A percentile compares a stretch with the other conserved stretches of the same genome.
phyloP scores from a whole-genome alignment of 2,888 invertebrate species.

The Hydraecia micacea region DNA sequence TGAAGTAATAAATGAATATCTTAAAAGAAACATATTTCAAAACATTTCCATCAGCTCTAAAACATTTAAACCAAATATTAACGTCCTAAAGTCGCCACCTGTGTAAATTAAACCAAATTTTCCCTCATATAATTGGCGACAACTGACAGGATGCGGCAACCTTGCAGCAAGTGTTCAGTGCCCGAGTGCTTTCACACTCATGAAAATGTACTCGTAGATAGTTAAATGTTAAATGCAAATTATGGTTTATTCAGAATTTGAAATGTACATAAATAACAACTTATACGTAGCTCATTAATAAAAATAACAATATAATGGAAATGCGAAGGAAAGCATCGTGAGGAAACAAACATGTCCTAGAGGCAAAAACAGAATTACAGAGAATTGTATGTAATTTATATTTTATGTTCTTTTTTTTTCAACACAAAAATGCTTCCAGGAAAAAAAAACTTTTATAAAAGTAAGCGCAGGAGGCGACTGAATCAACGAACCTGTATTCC shows the following conservation, averaged over 20 bases:
- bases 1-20: no score
- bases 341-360: no score
- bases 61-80: background rate
- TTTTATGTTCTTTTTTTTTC: background rate
- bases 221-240: no score
- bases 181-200: conserved; percentile 2
- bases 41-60: background rate
- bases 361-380: no score
- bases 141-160: conserved; percentile 30
- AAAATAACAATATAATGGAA: no score
- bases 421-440: background rate
- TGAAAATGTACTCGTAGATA: background rate
- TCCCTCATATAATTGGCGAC: background rate
- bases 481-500: conserved; percentile 15
- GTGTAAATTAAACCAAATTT: conserved; percentile 21
- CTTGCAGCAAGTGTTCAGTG: conserved; percentile 11
- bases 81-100: background rate
- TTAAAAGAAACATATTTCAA: background rate
- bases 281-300: no score
- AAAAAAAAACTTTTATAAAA: background rate
- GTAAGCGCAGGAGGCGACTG: background rate
- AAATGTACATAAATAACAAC: no score
- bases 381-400: background rate
- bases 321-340: no score
- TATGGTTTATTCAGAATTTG: no score